These are phyloP conservation scores for Acridotheres tristis DNA, from an alignment of 2,797 vertebrate species.

Conservation along the genomic window DNA sequence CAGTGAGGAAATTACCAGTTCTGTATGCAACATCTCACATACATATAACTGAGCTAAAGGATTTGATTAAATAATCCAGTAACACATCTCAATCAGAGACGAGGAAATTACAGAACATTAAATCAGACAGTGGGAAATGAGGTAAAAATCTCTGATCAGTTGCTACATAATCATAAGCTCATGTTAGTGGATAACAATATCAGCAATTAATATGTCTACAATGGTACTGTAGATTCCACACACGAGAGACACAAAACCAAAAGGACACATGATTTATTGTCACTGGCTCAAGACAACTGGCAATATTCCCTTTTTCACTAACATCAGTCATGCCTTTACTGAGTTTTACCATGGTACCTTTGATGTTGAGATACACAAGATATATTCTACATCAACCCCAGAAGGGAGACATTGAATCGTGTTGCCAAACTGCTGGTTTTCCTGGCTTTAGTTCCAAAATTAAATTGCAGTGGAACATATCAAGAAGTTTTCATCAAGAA, in stretches of 20 bases:
- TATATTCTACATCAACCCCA: background rate
- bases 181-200: background rate
- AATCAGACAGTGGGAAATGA: background rate
- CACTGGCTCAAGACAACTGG: background rate
- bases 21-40: background rate
- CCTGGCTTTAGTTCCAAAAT: background rate
- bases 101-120: constrained; percentile 16
- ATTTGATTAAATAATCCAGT: background rate
- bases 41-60: background rate
- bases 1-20: background rate
- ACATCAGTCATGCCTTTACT: background rate
- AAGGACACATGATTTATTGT: background rate
- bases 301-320: background rate
- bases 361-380: background rate
- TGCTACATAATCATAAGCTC: background rate
- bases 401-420: background rate
- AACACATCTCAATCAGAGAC: background rate
- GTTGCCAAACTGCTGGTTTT: background rate
- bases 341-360: background rate
- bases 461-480: accelerated
- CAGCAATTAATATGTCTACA: background rate
- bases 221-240: background rate
- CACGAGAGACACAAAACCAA: background rate
- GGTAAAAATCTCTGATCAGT: background rate
- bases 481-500: background rate